Evolutionary conservation across 1,140 invertebrate genomes (phyloP).

Genomic region (Conus ventricosus): DNA sequence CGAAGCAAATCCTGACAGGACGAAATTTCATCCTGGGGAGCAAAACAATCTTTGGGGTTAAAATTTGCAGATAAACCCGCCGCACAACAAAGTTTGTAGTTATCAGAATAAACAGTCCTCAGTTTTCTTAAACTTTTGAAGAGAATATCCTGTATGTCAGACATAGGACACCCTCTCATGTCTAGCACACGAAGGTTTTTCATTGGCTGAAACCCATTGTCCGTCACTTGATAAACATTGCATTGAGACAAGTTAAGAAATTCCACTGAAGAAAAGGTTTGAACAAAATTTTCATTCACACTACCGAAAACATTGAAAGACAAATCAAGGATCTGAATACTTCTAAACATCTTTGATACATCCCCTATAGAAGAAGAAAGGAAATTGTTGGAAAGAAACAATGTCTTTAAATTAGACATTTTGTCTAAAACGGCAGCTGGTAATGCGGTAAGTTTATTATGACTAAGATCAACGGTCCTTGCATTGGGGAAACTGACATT

Average conservation of each 20-base stretch:
- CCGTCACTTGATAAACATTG: background rate
- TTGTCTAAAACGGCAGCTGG: too few relatives aligned
- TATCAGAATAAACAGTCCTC: slow-evolving; percentile 42
- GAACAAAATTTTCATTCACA: slow-evolving; percentile 19
- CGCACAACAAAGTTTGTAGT: slow-evolving; percentile 59
- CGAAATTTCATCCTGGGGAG: slow-evolving; percentile 52
- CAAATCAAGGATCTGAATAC: too few relatives aligned
- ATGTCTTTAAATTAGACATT: background rate
- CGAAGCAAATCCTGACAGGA: slow-evolving; percentile 54
- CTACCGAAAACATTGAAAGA: background rate
- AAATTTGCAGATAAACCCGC: slow-evolving; percentile 34
- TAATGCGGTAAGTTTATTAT: background rate
- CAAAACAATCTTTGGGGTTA: slow-evolving; percentile 45
- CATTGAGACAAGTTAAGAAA: background rate
- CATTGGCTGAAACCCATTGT: slow-evolving; percentile 37
- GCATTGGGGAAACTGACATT: background rate
- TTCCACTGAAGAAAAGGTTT: too few relatives aligned
- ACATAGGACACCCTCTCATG: background rate
- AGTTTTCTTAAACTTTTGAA: background rate
- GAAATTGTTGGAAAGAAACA: slow-evolving; percentile 1
- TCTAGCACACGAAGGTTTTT: slow-evolving; percentile 27
- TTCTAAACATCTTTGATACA: background rate
- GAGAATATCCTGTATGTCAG: background rate
- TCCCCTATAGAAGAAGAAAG: background rate
- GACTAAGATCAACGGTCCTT: background rate